Evolutionary conservation across 2,888 invertebrate genomes (phyloP).

Genomic region (Camponotus fellah): DNA sequence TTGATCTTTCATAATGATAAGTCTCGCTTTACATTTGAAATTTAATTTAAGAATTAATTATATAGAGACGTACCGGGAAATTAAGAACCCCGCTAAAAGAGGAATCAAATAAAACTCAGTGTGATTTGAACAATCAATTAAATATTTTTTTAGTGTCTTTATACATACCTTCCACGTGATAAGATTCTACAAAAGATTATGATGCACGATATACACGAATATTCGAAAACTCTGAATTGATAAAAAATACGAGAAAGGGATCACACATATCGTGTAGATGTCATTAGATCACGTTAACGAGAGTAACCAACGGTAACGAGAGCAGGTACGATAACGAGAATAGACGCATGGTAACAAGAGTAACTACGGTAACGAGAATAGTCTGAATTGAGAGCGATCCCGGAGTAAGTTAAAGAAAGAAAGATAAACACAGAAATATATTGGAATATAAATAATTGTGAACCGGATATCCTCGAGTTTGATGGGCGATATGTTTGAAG

Average conservation of each 20-base stretch:
- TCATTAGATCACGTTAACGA: slow-evolving; percentile 10
- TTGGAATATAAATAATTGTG: slow-evolving; percentile 43
- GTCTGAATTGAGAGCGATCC: background rate
- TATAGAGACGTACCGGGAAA: background rate
- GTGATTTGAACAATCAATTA: slow-evolving; percentile 6
- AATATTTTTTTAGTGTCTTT: slow-evolving; percentile 1
- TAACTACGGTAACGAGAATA: slow-evolving; percentile 17
- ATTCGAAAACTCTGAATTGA: slow-evolving; percentile 8
- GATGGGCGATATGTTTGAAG: slow-evolving; percentile 44
- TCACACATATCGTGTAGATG: too few species aligned
- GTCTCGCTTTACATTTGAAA: slow-evolving; percentile 22
- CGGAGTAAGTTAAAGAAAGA: background rate
- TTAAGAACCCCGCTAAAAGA: background rate
- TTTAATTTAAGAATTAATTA: slow-evolving; percentile 41
- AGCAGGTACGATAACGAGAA: slow-evolving; percentile 28
- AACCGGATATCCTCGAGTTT: slow-evolving; percentile 20
- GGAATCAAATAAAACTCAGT: background rate
- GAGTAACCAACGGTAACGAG: slow-evolving; percentile 31
- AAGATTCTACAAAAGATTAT: background rate
- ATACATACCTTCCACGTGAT: background rate
- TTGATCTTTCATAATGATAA: slow-evolving; percentile 20
- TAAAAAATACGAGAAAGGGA: background rate
- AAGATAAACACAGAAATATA: slow-evolving; percentile 15
- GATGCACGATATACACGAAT: background rate
- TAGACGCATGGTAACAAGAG: background rate